These are phyloP conservation scores for Euphonia xanthogaster DNA, from an alignment of 2,797 vertebrate species.

Conservation along the genomic window DNA sequence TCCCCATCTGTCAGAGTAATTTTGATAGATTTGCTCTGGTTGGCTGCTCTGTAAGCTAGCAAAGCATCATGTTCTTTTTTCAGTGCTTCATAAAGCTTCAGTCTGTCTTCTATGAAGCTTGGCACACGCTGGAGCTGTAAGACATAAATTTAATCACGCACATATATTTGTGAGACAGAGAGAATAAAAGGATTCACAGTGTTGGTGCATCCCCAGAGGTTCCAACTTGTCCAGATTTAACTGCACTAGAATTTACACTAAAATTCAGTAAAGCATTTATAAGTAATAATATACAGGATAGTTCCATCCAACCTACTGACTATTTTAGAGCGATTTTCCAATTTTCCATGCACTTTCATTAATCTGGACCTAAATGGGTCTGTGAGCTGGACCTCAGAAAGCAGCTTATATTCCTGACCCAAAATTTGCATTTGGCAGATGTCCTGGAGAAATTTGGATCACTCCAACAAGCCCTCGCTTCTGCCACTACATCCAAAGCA, in stretches of 20 bases:
- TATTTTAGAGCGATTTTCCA: background rate
- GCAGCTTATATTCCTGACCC: background rate
- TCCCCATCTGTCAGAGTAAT: slow-evolving; percentile 81
- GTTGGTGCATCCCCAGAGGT: background rate
- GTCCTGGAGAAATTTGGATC: background rate
- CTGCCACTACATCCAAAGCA: background rate
- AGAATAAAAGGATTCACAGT: background rate
- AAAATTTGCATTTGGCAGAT: background rate
- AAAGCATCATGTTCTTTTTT: slow-evolving; percentile 85
- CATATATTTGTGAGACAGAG: background rate
- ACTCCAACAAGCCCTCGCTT: background rate
- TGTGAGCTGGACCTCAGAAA: background rate
- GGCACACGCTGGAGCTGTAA: slow-evolving; percentile 74
- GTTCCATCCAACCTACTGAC: background rate
- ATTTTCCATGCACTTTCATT: background rate
- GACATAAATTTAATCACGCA: background rate
- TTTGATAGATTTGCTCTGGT: slow-evolving; percentile 73
- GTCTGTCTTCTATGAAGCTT: slow-evolving; percentile 80
- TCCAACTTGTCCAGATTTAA: background rate
- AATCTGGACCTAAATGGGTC: background rate
- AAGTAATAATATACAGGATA: background rate
- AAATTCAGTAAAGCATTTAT: background rate
- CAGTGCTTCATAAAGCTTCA: slow-evolving; percentile 84
- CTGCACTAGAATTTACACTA: background rate
- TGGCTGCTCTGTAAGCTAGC: slow-evolving; percentile 71